A percentile compares a stretch with the other conserved stretches of the same genome.
Evolutionary conservation across 2,113 vertebrate genomes (phyloP).

Genomic region (Callospermophilus lateralis): DNA sequence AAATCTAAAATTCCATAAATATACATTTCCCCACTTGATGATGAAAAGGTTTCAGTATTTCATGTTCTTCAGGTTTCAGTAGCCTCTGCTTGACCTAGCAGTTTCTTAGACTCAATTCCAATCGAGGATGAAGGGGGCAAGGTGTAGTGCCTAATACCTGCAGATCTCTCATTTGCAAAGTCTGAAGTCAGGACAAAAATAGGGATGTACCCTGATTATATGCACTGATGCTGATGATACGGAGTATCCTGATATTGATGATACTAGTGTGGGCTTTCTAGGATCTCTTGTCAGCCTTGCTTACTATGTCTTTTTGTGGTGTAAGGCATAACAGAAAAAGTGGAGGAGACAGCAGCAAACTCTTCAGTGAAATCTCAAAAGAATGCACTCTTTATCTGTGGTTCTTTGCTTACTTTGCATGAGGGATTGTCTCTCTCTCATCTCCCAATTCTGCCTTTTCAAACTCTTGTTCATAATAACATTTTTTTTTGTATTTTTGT

Average conservation of each 20-base stretch:
- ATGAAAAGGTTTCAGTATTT: not conserved
- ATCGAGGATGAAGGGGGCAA: not conserved
- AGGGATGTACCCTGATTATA: rapidly evolving
- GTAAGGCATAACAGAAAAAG: not conserved
- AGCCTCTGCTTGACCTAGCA: not conserved
- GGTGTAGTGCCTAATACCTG: rapidly evolving
- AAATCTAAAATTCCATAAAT: not conserved
- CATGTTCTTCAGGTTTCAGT: not conserved
- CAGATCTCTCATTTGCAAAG: not conserved
- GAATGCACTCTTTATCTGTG: not conserved
- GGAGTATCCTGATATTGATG: not conserved
- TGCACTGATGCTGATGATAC: too few relatives aligned
- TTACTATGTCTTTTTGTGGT: not conserved
- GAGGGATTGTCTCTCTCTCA: not conserved
- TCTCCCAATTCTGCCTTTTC: not conserved
- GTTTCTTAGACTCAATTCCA: not conserved
- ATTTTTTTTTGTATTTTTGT: too few relatives aligned
- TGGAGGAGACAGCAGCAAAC: not conserved
- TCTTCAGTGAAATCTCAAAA: not conserved
- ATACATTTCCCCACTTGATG: not conserved
- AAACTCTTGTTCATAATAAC: not conserved
- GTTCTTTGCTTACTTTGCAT: not conserved
- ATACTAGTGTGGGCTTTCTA: rapidly evolving
- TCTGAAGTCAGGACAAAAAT: not conserved
- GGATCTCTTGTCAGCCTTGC: not conserved